Evolutionary conservation across 2,888 invertebrate species (phyloP), one percentile per base, ranked within the genome.

Genomic region (Volucella bombylans): DNA sequence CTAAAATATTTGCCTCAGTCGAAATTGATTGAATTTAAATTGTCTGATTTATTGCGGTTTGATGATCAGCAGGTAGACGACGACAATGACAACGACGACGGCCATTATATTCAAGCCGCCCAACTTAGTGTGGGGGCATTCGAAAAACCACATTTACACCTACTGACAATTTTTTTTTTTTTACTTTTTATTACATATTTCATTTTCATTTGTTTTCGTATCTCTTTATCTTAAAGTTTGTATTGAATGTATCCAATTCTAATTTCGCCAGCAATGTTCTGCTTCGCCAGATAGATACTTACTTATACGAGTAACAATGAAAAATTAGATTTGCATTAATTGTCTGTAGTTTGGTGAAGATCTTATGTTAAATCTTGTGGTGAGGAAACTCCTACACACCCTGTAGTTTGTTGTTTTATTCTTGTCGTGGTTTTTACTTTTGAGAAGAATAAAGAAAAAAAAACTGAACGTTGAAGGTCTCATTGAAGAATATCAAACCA

Each of bases 21-120:
- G 54, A 76, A 54, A 76, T 81, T 81, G 85, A 81, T 81, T 85
- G 81, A 85, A 85, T 85, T 85, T 85, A 85, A 85, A 85, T 85
- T 85, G 85, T 81, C 76, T 85, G 85, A 85, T 81, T 85, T 85
- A 85, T 85, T 72, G 47, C 72, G 52, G 62, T 72, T 76, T 49
- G 77, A 77, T 81, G 85, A 72, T 81, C 85, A 77, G 77, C 85
- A 85, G 85, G 81, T 81, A 81, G 76, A 83, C 57, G 76, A 62
- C 81, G 57, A 72, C 73, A 57, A 74, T 38, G 57, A 31, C 64
- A 31, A 31, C 2, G 31, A 31, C 31, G 31, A 31, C 31, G 31
- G 31, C 6, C 31, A 31, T 31, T 31, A 31, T 31, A 72, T 79
- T 64, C 69, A 49, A 61, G 41, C 64, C 73, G 79, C 69, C 83